A percentile compares a stretch with the other conserved stretches of the same genome.
Conservation (phyloP, 2,797 vertebrate genomes). For the Dromococcyx pavoninus region DNA sequence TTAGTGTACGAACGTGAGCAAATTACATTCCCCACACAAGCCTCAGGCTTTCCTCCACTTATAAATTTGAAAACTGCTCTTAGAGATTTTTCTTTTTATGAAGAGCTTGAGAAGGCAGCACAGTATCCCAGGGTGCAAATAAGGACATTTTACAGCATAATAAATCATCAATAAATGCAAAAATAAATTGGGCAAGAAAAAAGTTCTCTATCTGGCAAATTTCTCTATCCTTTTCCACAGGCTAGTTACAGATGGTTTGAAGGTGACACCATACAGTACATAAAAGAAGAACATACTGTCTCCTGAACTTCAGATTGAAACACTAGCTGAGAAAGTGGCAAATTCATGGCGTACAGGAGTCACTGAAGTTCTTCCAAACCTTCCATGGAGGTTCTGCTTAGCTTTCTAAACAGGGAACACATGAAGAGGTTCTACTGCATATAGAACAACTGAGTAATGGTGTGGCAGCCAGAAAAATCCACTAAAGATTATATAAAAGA, state of each 20-base stretch:
- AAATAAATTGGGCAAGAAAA: neutral
- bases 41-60: neutral
- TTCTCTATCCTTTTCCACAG: neutral
- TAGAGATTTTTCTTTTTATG: neutral
- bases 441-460: neutral
- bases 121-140: neutral
- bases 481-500: slow-evolving; percentile 2
- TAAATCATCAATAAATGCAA: slow-evolving; percentile 26
- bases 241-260: neutral
- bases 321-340: neutral
- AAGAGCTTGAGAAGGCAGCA: neutral
- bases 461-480: neutral
- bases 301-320: neutral
- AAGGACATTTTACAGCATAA: neutral
- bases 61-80: neutral
- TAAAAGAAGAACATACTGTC: neutral
- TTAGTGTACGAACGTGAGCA: neutral
- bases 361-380: neutral
- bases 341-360: neutral
- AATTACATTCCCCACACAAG: neutral
- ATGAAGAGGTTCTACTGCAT: neutral
- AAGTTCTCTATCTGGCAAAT: neutral
- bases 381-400: neutral
- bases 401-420: neutral
- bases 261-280: neutral